Conservation (phyloP, 2,888 invertebrate species). For the Anticlea derivata region DNA sequence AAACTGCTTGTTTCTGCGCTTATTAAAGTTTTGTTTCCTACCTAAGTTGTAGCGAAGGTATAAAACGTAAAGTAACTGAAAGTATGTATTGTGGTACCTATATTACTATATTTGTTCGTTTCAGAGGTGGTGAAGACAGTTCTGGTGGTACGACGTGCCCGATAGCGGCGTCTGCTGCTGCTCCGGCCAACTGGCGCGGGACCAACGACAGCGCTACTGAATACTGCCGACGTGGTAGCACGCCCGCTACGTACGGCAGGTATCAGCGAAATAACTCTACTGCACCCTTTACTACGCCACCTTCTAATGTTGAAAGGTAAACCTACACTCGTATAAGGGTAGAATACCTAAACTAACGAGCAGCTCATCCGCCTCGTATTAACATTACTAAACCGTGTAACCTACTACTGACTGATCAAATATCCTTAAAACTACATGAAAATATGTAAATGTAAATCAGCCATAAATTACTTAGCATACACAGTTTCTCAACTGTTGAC, state of each 20-base stretch:
- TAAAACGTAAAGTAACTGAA: neutral
- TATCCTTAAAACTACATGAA: too few relatives aligned
- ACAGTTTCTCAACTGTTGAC: too few relatives aligned
- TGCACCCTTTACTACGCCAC: conserved; percentile 75
- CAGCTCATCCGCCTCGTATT: conserved; percentile 11
- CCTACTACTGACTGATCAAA: too few relatives aligned
- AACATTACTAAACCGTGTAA: conserved; percentile 9
- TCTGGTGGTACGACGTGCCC: conserved; percentile 69
- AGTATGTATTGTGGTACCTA: neutral
- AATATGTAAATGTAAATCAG: too few relatives aligned
- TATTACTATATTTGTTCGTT: conserved; percentile 32
- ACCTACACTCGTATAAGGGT: conserved; percentile 34
- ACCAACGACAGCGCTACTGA: conserved; percentile 80
- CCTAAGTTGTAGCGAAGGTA: too few relatives aligned
- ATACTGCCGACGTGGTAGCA: conserved; percentile 78
- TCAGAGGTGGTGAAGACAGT: conserved; percentile 74
- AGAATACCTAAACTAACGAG: conserved; percentile 26
- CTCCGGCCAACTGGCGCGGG: conserved; percentile 77
- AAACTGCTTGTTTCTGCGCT: too few relatives aligned
- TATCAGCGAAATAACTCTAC: conserved; percentile 82
- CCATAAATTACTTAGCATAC: too few relatives aligned
- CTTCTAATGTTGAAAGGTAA: conserved; percentile 76
- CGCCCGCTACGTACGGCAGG: conserved; percentile 82
- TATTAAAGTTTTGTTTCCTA: too few relatives aligned
- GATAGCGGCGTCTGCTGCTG: conserved; percentile 74